Percentiles rank a stretch among this genome's conserved stretches.
Conservation (phyloP, 23 tunicate species). For the Halocynthia aurantium region DNA sequence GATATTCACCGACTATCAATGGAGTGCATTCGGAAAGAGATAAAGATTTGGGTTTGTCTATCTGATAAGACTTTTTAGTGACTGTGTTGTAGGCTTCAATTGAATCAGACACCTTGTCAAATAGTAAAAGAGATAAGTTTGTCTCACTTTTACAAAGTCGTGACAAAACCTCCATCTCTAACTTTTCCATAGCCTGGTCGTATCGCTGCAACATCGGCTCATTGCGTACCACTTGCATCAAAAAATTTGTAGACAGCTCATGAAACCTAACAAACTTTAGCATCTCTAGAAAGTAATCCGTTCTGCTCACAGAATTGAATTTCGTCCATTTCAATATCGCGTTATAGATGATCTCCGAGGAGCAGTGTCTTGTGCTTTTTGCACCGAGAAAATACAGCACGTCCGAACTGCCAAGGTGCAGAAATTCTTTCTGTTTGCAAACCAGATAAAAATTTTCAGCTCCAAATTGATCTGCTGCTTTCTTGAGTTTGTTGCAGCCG, state of each 20-base stretch:
- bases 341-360: neutral
- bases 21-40: neutral
- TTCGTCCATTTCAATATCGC: conserved; percentile 18
- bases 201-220: conserved; percentile 16
- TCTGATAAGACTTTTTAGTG: conserved; percentile 2
- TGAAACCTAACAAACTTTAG: neutral
- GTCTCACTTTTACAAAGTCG: conserved; percentile 12
- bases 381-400: conserved; percentile 7
- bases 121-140: neutral
- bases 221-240: conserved; percentile 16
- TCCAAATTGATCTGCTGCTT: conserved; percentile 15
- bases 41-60: neutral
- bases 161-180: conserved; percentile 13
- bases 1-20: conserved; percentile 4
- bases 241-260: conserved; percentile 1
- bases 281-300: conserved; percentile 9
- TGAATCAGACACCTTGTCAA: neutral
- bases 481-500: conserved; percentile 8
- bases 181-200: neutral
- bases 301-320: conserved; percentile 4
- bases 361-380: neutral
- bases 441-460: conserved; percentile 8
- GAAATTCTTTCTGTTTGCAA: neutral
- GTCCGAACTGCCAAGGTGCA: neutral
- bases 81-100: conserved; percentile 15